These are phyloP conservation scores for Megamerina dolium DNA, from an alignment of 2,888 invertebrate species.

Conservation along the genomic window DNA sequence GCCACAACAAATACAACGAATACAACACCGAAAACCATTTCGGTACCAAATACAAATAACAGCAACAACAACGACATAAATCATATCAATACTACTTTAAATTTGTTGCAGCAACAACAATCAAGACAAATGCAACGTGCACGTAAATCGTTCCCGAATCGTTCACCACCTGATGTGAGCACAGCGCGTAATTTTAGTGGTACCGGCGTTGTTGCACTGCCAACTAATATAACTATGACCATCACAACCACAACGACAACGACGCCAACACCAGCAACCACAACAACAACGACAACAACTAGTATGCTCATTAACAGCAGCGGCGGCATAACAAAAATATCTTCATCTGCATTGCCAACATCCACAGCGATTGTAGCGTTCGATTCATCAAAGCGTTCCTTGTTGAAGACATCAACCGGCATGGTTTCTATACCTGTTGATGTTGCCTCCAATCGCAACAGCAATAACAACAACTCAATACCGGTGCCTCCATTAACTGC, in stretches of 20 bases:
- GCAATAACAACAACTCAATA: constrained; percentile 19
- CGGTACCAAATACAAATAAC: constrained; percentile 5
- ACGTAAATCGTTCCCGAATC: constrained; percentile 45
- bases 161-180: constrained; percentile 12
- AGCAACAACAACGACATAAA: not conserved
- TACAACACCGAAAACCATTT: not conserved
- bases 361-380: constrained; percentile 3
- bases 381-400: constrained; percentile 17
- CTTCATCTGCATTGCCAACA: constrained; percentile 3
- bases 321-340: constrained; percentile 7
- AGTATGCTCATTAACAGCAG: too few relatives aligned
- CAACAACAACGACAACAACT: too few relatives aligned
- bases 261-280: too few relatives aligned
- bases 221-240: too few relatives aligned
- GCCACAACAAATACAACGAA: constrained; percentile 12
- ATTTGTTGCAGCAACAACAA: constrained; percentile 13
- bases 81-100: not conserved
- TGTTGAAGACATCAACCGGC: constrained; percentile 32
- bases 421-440: constrained; percentile 46
- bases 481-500: constrained; percentile 43
- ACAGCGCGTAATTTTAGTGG: too few relatives aligned
- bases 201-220: too few relatives aligned
- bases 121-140: constrained; percentile 28
- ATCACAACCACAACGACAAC: too few relatives aligned
- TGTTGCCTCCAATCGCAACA: constrained; percentile 7